Evolutionary conservation across 2,888 invertebrate species (phyloP).

Genomic region (Alviniconcha strummeri): DNA sequence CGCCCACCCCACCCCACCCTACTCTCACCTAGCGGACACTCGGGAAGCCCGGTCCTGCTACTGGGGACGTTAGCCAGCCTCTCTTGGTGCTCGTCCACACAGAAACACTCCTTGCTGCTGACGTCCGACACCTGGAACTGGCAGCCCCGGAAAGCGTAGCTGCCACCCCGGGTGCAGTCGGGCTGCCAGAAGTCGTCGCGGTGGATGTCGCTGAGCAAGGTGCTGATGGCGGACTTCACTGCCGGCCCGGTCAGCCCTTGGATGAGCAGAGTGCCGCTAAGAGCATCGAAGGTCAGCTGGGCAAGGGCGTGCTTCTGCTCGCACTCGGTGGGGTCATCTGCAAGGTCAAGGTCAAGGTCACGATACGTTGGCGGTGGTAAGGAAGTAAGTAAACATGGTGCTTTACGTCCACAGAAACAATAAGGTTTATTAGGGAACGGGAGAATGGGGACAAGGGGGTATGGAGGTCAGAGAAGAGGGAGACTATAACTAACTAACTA

Average conservation of each 20-base stretch:
- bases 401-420: too few relatives aligned
- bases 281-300: neutral
- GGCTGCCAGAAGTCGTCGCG: constrained; percentile 19
- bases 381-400: too few relatives aligned
- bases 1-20: too few relatives aligned
- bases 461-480: too few relatives aligned
- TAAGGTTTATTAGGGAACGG: too few relatives aligned
- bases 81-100: neutral
- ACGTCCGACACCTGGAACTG: neutral
- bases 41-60: neutral
- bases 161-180: constrained; percentile 9
- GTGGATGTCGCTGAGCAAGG: constrained; percentile 20
- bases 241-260: neutral
- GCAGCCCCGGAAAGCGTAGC: constrained; percentile 14
- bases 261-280: neutral
- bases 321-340: constrained; percentile 14
- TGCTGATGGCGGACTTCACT: neutral
- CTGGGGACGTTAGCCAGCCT: neutral
- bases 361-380: too few relatives aligned
- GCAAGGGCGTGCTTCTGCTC: neutral
- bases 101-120: neutral
- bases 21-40: constrained; percentile 8
- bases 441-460: too few relatives aligned
- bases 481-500: too few relatives aligned
- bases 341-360: too few relatives aligned